Evolutionary conservation across 1,140 invertebrate genomes (phyloP).

Genomic region (Drosophila sucinea): DNA sequence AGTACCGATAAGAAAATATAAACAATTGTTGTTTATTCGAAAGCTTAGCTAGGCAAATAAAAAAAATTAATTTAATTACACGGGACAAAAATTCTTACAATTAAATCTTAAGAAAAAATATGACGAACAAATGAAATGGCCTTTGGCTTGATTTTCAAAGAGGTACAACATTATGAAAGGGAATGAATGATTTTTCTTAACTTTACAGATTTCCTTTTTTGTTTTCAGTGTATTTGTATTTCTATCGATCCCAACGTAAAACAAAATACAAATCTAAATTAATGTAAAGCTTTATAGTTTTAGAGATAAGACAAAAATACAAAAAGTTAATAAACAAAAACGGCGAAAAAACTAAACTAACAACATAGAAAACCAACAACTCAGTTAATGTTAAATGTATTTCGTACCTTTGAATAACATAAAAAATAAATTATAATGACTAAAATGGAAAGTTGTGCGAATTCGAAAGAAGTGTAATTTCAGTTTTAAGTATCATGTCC

Average conservation of each 20-base stretch:
- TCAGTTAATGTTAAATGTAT: constrained; percentile 63
- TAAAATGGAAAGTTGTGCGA: constrained; percentile 25
- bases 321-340: constrained; percentile 22
- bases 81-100: background rate
- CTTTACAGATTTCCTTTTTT: background rate
- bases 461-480: background rate
- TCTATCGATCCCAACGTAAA: constrained; percentile 58
- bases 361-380: constrained; percentile 34
- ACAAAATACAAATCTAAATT: constrained; percentile 24
- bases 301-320: constrained; percentile 13
- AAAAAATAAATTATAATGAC: constrained; percentile 45
- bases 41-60: constrained; percentile 65
- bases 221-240: constrained; percentile 37
- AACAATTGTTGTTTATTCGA: constrained; percentile 39
- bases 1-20: constrained; percentile 2
- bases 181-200: background rate
- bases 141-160: constrained; percentile 7
- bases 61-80: constrained; percentile 10
- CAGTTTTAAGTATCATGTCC: no score
- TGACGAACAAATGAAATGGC: background rate
- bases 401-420: constrained; percentile 61
- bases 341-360: background rate
- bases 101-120: constrained; percentile 4
- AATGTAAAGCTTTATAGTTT: constrained; percentile 27
- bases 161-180: background rate